A percentile compares a stretch with the other conserved stretches of the same genome.
Conservation (phyloP, 2,797 vertebrate species). For the Borostomias antarcticus region DNA sequence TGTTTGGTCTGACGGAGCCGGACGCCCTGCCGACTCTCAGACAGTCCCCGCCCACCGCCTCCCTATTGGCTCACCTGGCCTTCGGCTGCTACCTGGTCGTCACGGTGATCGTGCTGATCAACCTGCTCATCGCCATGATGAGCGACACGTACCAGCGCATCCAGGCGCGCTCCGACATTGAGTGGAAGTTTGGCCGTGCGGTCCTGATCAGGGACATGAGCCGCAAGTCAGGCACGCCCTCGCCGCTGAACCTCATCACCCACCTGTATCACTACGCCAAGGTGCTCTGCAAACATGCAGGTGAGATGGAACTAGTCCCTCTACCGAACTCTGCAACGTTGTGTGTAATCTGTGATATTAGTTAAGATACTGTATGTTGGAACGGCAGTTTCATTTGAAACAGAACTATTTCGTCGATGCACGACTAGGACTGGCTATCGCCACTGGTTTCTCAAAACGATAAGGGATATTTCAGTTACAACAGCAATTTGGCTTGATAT, state of each 20-base stretch:
- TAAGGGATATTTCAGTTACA: too few species aligned
- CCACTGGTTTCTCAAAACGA: too few species aligned
- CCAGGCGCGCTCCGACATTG: slow-evolving; percentile 66
- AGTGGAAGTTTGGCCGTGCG: slow-evolving; percentile 71
- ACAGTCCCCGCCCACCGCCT: slow-evolving; percentile 43
- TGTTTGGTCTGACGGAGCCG: slow-evolving; percentile 62
- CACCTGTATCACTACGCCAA: slow-evolving; percentile 62
- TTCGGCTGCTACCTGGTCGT: slow-evolving; percentile 68
- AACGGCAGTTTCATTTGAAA: too few species aligned
- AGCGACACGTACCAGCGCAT: slow-evolving; percentile 71
- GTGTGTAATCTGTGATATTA: too few species aligned
- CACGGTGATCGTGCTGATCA: slow-evolving; percentile 65
- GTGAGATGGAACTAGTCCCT: too few species aligned
- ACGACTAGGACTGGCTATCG: too few species aligned
- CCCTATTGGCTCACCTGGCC: slow-evolving; percentile 47
- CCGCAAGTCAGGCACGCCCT: slow-evolving; percentile 62
- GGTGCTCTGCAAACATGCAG: slow-evolving; percentile 58
- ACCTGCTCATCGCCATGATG: slow-evolving; percentile 73
- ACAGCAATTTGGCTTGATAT: too few species aligned
- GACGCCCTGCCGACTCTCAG: slow-evolving; percentile 46
- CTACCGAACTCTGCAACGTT: too few species aligned
- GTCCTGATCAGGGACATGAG: slow-evolving; percentile 67
- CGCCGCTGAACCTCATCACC: slow-evolving; percentile 66
- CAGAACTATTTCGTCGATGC: too few species aligned
- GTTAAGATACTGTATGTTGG: too few species aligned